phyloP scores from a whole-genome alignment of 2,797 vertebrate genomes.

The Carcharodon carcharias region DNA sequence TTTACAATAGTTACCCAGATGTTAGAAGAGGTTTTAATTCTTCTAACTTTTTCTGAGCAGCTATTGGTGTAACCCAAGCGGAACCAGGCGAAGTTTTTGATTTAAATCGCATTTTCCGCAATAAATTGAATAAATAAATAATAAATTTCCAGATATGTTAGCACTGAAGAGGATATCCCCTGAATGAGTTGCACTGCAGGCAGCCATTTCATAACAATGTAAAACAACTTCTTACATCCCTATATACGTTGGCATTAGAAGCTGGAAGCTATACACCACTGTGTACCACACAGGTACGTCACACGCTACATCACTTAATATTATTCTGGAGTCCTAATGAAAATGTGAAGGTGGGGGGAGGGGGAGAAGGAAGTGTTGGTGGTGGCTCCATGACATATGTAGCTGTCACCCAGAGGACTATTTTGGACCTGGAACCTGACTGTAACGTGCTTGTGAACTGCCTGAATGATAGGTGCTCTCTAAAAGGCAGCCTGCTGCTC shows the following conservation, averaged over 20 bases:
- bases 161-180: neutral
- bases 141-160: neutral
- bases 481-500: no score
- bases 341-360: no score
- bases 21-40: no score
- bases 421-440: neutral
- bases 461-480: no score
- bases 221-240: neutral
- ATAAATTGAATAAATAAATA: neutral
- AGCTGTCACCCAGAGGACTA: neutral
- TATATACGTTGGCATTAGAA: neutral
- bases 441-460: neutral
- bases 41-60: no score
- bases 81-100: no score
- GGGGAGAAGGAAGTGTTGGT: no score
- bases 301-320: neutral
- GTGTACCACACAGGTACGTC: neutral
- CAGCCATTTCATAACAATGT: neutral
- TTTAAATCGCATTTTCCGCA: no score
- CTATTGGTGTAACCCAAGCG: no score
- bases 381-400: no score
- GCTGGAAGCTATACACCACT: neutral
- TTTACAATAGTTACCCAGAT: no score
- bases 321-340: neutral
- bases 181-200: neutral